These are phyloP conservation scores for Chalcosyrphus nemorum DNA, from an alignment of 2,888 invertebrate species.

Conservation along the genomic window DNA sequence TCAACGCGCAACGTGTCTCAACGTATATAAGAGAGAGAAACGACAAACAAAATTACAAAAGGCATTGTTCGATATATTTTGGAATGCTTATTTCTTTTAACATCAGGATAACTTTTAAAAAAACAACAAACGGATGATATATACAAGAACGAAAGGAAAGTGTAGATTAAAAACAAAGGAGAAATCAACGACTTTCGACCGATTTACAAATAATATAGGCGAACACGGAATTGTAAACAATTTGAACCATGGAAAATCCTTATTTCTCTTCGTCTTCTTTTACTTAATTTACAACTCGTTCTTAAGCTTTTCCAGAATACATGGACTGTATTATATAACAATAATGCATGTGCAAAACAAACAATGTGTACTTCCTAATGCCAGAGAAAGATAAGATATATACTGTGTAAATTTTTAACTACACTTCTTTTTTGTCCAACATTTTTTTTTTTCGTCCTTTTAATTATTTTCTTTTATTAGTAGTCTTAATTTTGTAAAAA, in stretches of 20 bases:
- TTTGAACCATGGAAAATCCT: background rate
- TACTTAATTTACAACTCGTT: background rate
- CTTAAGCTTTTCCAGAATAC: background rate
- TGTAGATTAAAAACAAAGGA: background rate
- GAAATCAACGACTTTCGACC: background rate
- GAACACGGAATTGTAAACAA: background rate
- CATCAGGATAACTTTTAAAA: background rate
- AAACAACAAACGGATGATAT: background rate
- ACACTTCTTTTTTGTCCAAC: slow-evolving; percentile 67
- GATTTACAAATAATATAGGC: background rate
- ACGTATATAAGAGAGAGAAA: slow-evolving; percentile 47
- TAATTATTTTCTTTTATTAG: slow-evolving; percentile 47
- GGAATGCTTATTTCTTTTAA: background rate
- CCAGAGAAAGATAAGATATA: slow-evolving; percentile 61
- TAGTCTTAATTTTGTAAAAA: slow-evolving; percentile 71
- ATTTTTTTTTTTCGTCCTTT: slow-evolving; percentile 47
- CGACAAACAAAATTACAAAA: background rate
- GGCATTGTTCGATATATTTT: slow-evolving; percentile 38
- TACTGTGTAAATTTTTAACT: slow-evolving; percentile 59
- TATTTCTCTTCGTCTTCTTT: background rate
- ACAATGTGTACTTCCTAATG: slow-evolving; percentile 61
- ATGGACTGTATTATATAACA: slow-evolving; percentile 33
- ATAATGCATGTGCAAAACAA: slow-evolving; percentile 48
- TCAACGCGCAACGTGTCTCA: slow-evolving; percentile 40
- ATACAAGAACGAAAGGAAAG: background rate